Evolutionary conservation across 2,113 vertebrate species (phyloP), one percentile per base, ranked within the genome.

Genomic region (Etheostoma cragini): DNA sequence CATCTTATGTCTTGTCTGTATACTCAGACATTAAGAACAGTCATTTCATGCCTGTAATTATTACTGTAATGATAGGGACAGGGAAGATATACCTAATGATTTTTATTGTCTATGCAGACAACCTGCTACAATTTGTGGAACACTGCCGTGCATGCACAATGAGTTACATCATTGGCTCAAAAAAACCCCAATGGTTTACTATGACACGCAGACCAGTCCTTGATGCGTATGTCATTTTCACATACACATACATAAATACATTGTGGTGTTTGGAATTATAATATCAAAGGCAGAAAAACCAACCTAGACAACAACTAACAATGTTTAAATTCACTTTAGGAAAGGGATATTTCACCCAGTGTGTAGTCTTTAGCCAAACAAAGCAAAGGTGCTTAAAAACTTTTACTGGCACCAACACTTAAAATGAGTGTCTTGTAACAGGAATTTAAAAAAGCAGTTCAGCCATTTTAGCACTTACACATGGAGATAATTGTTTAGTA

Each of bases 21-120:
- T 56, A 47, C 38, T 71, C 38, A 24, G 56, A 76, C n/a, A 45
- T 52, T 30, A 16, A 70, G 24, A 76, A 30, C 13, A 67, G 46
- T 56, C 6, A 42, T 62, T 42, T 63, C 24, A 76, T 22, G 63
- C 33, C 21, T 69, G 17, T 53, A 62, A 68, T 80, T 63, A 80
- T 64, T 21, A 49, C n/a, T 22, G 35, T 54, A 15, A 33, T 56
- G 16, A 74, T 1, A 58, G 26, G 15, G 54, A 2, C 11, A 42
- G 38, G 38, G 38, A 42, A 58, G 1, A 66, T 5, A 53, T 5
- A 3, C 4, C 4, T 33, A 4, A 33, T 50, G 26, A 15, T 60
- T 17, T 16, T 53, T 15, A 56, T 49, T 46, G 57, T 69, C 15
- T 58, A 30, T 49, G 10, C 17, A 47, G 24, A 46, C 6, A 61